Base-by-base conservation (phyloP, 1,140 invertebrate genomes). In the Trypoxylus dichotomus region DNA sequence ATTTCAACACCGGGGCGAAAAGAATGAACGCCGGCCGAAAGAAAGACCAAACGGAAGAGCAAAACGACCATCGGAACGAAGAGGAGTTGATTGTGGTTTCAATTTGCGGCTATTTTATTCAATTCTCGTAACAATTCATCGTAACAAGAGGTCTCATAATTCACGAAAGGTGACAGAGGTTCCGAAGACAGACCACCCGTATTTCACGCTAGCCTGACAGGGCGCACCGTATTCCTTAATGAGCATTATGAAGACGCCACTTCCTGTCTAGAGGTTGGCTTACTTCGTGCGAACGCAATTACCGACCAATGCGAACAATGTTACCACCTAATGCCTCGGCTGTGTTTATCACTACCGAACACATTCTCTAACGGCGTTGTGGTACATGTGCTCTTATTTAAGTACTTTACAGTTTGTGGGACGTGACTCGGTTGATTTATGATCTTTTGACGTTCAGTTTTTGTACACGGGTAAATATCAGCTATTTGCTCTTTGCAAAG, bases 121-220 rank as follows among this genome's bases (percentile, higher is more conserved):
- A 74, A 43, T 43, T 74, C 72, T 19, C 72, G 72, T 74, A 74
- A 74, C 72, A 74, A 74, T 74, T 74, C 72, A 74, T 74, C 72
- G 72, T 74, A 74, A 74, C 72, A 74, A 74, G 72, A 74, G 72
- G 72, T 74, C 72, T 74, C 72, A 74, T 74, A 74, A 74, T 74
- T 74, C 72, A 74, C 72, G 29, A 24, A 74, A 74, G 72, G 72
- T 74, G 72, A 74, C 72, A 74, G 72, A 74, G 41, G 41, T 24
- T 37, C n/a, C 72, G 72, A 74, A 74, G 72, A 74, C 72, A 74
- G 72, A 74, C 72, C 72, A 74, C 72, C 72, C 72, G 72, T 74
- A 74, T 74, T 74, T 74, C 72, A 74, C 72, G 72, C 32, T 24
- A 74, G 72, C 32, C 2, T 29, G 72, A 37, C 72, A 41, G 41